Evolutionary conservation across 2,797 vertebrate species (phyloP).

Genomic region (Hybognathus amarus): DNA sequence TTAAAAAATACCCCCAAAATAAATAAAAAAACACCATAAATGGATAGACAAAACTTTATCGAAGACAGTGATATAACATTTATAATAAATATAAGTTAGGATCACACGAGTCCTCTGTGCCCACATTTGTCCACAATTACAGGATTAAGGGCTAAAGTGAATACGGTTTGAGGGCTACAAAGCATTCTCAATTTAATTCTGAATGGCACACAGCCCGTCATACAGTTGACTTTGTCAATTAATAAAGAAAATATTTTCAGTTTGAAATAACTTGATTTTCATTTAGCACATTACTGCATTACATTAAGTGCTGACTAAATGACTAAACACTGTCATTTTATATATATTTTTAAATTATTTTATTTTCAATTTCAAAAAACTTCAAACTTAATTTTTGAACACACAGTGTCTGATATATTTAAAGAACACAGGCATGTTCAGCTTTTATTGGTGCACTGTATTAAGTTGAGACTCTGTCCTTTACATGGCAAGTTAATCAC

Average conservation of each 20-base stretch:
- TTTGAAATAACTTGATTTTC: neutral
- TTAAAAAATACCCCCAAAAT: no score
- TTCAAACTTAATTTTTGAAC: constrained; percentile 10
- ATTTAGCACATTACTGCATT: neutral
- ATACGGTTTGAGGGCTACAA: no score
- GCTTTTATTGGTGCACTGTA: neutral
- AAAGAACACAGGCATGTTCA: neutral
- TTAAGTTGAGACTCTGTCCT: neutral
- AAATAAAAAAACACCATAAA: no score
- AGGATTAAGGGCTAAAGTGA: no score
- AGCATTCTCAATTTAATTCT: neutral
- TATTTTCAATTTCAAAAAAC: constrained; percentile 17
- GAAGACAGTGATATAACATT: no score
- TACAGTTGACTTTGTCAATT: neutral
- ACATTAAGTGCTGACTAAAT: neutral
- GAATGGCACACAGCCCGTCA: neutral
- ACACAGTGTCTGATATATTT: neutral
- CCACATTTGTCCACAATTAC: no score
- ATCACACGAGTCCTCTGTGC: no score
- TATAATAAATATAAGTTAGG: no score
- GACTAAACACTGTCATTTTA: neutral
- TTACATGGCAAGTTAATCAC: neutral
- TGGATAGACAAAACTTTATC: no score
- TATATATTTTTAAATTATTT: neutral
- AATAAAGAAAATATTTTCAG: neutral